Evolutionary conservation across 2,113 vertebrate genomes (phyloP).

Genomic region (Paracanthobrama guichenoti): DNA sequence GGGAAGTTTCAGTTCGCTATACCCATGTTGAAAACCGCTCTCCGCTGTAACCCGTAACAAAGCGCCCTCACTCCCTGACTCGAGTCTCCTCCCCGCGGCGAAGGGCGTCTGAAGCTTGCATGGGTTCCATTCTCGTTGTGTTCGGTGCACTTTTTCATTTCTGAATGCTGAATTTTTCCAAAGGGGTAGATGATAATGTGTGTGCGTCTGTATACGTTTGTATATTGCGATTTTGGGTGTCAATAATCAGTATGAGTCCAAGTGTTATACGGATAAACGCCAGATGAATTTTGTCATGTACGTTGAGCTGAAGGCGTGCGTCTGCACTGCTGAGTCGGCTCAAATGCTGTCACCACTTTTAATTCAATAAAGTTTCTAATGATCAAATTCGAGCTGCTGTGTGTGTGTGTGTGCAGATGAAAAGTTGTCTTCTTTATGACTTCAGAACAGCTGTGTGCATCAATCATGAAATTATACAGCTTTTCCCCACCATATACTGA

Average conservation of each 20-base stretch:
- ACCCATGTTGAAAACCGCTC: conserved; percentile 1
- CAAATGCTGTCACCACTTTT: conserved; percentile 66
- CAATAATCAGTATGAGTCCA: conserved; percentile 48
- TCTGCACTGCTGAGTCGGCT: conserved; percentile 50
- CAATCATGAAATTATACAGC: neutral
- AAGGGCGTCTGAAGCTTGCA: conserved; percentile 55
- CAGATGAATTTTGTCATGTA: conserved; percentile 18
- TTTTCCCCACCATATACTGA: neutral
- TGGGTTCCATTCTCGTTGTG: conserved; percentile 57
- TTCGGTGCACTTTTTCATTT: conserved; percentile 45
- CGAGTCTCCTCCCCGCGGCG: conserved; percentile 13
- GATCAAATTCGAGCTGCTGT: neutral
- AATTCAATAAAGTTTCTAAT: conserved; percentile 76
- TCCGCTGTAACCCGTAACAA: conserved; percentile 30
- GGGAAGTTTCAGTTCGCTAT: conserved; percentile 46
- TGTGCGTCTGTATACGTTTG: conserved; percentile 45
- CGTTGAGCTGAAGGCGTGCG: conserved; percentile 37
- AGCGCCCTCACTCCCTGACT: conserved; percentile 3
- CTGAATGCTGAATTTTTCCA: conserved; percentile 67
- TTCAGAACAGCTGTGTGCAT: neutral
- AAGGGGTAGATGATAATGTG: conserved; percentile 52
- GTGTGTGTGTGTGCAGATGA: neutral
- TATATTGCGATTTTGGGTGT: conserved; percentile 40
- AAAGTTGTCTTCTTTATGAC: neutral
- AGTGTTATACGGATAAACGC: conserved; percentile 30